phyloP scores from a whole-genome alignment of 1,140 invertebrate species.

The Nomia melanderi region DNA sequence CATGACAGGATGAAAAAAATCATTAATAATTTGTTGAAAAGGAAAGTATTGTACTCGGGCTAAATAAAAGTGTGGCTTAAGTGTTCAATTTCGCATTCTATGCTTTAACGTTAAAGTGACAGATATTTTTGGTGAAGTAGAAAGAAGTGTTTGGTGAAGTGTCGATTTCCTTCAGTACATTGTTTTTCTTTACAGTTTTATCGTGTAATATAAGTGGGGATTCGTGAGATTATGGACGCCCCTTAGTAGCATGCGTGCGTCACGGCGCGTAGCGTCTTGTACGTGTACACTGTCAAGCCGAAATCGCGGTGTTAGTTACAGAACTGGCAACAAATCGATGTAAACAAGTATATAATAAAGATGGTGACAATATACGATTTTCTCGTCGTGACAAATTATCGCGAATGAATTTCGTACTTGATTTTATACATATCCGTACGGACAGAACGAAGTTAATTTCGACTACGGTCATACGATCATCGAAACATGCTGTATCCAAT shows the following conservation, averaged over 20 bases:
- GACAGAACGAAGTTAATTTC: constrained; percentile 39
- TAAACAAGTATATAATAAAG: constrained; percentile 52
- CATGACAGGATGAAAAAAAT: not conserved
- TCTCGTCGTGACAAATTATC: constrained; percentile 25
- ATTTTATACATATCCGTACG: constrained; percentile 28
- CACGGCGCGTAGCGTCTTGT: constrained; percentile 60
- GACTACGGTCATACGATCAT: constrained; percentile 32
- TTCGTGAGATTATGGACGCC: constrained; percentile 63
- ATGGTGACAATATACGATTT: constrained; percentile 33
- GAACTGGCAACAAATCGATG: constrained; percentile 36
- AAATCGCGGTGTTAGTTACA: constrained; percentile 46
- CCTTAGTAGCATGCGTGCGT: constrained; percentile 58
- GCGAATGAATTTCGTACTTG: constrained; percentile 30
- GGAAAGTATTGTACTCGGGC: not conserved
- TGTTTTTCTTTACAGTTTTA: constrained; percentile 52
- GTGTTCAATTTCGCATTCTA: too few relatives aligned
- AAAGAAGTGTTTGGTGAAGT: constrained; percentile 28
- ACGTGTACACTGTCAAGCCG: constrained; percentile 43
- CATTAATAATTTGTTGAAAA: not conserved
- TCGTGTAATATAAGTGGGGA: constrained; percentile 45
- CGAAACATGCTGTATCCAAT: constrained; percentile 49
- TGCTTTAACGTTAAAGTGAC: not conserved
- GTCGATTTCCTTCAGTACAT: constrained; percentile 40
- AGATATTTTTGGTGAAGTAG: constrained; percentile 2
- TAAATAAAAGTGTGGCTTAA: not conserved